These are phyloP conservation scores for Cheirogaleus major DNA, from an alignment of 2,797 vertebrate genomes.

Conservation along the genomic window DNA sequence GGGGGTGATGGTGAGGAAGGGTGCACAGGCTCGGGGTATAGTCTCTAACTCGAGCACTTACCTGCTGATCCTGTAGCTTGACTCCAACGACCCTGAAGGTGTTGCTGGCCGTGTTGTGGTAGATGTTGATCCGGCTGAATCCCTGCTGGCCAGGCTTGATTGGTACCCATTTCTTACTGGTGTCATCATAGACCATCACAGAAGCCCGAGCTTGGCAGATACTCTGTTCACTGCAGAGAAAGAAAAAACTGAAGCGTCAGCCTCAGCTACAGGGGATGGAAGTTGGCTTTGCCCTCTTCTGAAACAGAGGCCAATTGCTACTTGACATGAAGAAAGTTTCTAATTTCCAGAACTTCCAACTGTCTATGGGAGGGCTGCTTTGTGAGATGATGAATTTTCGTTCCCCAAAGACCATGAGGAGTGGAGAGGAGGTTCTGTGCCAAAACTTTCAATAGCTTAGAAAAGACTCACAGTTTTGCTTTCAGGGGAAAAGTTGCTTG, in stretches of 20 bases:
- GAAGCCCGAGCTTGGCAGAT: constrained; percentile 99
- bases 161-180: constrained; percentile 99
- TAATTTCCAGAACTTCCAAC: too few species aligned
- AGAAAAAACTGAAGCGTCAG: constrained; percentile 39
- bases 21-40: fast-evolving
- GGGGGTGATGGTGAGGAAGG: fast-evolving
- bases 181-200: constrained; percentile 99
- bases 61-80: constrained; percentile 99
- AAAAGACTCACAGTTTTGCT: neutral
- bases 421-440: neutral
- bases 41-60: constrained; percentile 74
- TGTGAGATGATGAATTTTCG: neutral
- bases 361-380: neutral
- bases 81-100: constrained; percentile 97
- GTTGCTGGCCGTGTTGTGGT: constrained; percentile 95
- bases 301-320: neutral
- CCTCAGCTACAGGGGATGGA: neutral
- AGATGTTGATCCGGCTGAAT: constrained; percentile 99
- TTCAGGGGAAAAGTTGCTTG: neutral
- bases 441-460: neutral
- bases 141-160: constrained; percentile 99
- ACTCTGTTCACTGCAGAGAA: constrained; percentile 94
- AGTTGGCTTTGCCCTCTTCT: neutral
- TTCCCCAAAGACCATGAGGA: neutral
- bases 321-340: neutral